Base-by-base conservation (phyloP, 2,113 vertebrate genomes). In the Cranoglanis bouderius region DNA sequence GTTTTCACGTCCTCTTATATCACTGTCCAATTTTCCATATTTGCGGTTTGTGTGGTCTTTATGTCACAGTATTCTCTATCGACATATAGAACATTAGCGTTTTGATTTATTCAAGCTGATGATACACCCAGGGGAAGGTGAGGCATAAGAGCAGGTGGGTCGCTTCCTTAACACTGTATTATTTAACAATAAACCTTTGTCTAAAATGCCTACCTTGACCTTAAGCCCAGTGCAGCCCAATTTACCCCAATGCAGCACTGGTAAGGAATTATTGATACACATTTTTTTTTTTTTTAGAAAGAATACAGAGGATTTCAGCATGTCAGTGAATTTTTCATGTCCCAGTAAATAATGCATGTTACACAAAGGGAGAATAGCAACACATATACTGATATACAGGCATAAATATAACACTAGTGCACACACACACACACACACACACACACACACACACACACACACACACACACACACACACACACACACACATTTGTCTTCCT, bases 11-110 rank as follows among this genome's bases (percentile, higher is more conserved):
- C 70, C 61, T 86, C 84, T 67, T 74, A 86, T 75, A 80, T 59
- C 87, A 86, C 26, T 75, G 65, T 83, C 53, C 80, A 40, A 24
- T 85, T 88, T 86, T 24, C 16, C 46, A 88, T 38, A 57, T 82
- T 43, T 59, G 55, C 85, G 21, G 40, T 67, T 29, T 84, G 55
- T n/a, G 26, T 70, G 65, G 29, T 40, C 6, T 78, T 78, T n/a
- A 18, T n/a, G 13, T 78, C 24, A 26, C 24, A 35, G 14, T 35
- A 35, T 35, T 70, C 2, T 43, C 3, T 19, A 18, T 72, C 35
- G 38, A 8, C 2, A 40, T 75, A 14, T 43, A 74, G 3, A 24
- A 40, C 0, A 1, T n/a, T 32, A 21, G 32, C 32, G 21, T 40
- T 70, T 35, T 16, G 16, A 38, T 72, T 72, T 9, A 75, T 40